Conservation (phyloP, 2,888 invertebrate genomes). For the Rutpela maculata region DNA sequence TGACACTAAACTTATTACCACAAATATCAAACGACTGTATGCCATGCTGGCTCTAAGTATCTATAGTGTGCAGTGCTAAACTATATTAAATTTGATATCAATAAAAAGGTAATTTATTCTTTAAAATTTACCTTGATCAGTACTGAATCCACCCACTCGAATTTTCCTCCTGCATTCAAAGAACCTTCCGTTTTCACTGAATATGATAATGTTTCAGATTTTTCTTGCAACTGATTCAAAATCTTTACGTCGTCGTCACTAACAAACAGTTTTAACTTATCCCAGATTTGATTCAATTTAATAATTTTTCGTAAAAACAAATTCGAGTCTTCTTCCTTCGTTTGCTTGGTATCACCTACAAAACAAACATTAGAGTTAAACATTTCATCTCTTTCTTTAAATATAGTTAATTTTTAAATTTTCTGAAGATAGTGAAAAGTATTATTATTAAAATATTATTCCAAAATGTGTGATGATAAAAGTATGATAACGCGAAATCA, state of each 20-base stretch:
- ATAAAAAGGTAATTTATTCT: not conserved
- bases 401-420: not conserved
- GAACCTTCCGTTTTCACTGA: constrained; percentile 77
- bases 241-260: constrained; percentile 64
- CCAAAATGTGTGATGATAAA: no score
- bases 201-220: constrained; percentile 58
- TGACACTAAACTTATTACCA: no score
- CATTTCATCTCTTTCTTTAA: not conserved
- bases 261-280: constrained; percentile 39
- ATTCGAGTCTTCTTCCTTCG: constrained; percentile 73
- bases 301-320: constrained; percentile 72
- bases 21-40: no score
- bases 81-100: not conserved
- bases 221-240: constrained; percentile 68
- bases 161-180: constrained; percentile 90
- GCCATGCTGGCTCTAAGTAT: no score
- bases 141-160: constrained; percentile 94
- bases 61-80: no score
- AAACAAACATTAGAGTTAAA: constrained; percentile 13
- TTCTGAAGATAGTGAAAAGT: no score
- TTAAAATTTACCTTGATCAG: constrained; percentile 81
- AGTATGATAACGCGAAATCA: no score
- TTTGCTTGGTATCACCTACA: constrained; percentile 63
- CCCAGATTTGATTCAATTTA: constrained; percentile 63
- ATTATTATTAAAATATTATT: no score